phyloP scores from a whole-genome alignment of 2,797 vertebrate genomes.

The Thalassophryne amazonica region DNA sequence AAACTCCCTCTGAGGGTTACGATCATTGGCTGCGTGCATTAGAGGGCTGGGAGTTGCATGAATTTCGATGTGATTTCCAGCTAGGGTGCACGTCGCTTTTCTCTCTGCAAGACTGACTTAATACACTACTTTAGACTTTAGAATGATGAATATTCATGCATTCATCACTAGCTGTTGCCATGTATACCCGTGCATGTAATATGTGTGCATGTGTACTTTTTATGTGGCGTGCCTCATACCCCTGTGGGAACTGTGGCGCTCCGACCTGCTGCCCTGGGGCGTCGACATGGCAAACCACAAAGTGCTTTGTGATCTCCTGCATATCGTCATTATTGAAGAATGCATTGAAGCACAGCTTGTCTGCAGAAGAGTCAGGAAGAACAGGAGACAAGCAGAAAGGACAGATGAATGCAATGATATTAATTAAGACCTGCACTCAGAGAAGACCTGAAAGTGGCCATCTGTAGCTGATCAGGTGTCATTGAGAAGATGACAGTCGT shows the following conservation, averaged over 20 bases:
- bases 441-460: slow-evolving; percentile 24
- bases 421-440: not conserved
- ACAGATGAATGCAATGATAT: slow-evolving; percentile 2
- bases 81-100: no score
- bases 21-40: no score
- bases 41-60: no score
- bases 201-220: not conserved
- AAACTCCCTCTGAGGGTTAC: no score
- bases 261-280: slow-evolving; percentile 93
- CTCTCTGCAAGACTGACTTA: no score
- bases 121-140: no score
- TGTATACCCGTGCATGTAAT: not conserved
- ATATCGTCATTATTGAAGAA: slow-evolving; percentile 96
- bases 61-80: no score
- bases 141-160: not conserved
- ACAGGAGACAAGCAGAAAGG: not conserved
- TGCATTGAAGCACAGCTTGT: slow-evolving; percentile 95
- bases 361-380: slow-evolving; percentile 65
- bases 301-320: slow-evolving; percentile 98
- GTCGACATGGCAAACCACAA: slow-evolving; percentile 93
- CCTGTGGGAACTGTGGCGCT: slow-evolving; percentile 84
- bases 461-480: slow-evolving; percentile 30
- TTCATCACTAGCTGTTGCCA: not conserved
- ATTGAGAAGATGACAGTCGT: not conserved
- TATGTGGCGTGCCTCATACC: slow-evolving; percentile 49